These are phyloP conservation scores for Eupsittula cactorum DNA, from an alignment of 2,113 vertebrate genomes.

Conservation along the genomic window DNA sequence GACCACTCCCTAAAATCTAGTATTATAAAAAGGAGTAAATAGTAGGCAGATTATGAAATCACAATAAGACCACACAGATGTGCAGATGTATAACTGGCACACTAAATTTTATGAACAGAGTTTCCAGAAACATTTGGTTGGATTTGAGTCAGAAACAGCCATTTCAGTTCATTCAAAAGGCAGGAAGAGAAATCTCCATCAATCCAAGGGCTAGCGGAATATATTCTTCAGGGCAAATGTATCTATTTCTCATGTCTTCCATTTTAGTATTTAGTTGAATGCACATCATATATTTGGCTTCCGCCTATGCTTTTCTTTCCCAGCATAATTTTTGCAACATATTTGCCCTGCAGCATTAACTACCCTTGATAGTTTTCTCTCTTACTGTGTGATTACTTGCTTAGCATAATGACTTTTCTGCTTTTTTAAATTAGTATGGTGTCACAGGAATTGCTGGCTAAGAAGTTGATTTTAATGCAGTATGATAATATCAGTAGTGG, in stretches of 20 bases:
- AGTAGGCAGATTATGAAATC: not conserved
- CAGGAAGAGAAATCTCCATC: not conserved
- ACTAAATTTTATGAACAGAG: not conserved
- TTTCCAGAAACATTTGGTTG: not conserved
- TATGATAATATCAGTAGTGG: not conserved
- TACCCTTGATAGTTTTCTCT: slow-evolving; percentile 39
- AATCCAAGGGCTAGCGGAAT: not conserved
- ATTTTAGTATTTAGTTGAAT: slow-evolving; percentile 46
- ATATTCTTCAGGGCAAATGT: slow-evolving; percentile 28
- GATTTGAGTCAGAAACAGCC: not conserved
- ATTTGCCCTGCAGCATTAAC: slow-evolving; percentile 56
- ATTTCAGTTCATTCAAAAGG: not conserved
- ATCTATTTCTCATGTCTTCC: not conserved
- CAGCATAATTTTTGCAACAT: slow-evolving; percentile 45
- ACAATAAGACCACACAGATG: not conserved
- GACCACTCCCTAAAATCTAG: not conserved
- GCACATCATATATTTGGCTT: slow-evolving; percentile 52
- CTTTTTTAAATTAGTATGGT: not conserved
- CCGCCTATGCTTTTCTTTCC: slow-evolving; percentile 25
- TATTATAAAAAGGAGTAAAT: not conserved
- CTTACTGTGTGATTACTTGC: slow-evolving; percentile 36
- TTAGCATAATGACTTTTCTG: slow-evolving; percentile 40
- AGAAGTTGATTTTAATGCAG: not conserved
- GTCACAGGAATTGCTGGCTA: slow-evolving; percentile 15
- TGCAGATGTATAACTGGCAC: not conserved